Evolutionary conservation across 2,888 invertebrate genomes (phyloP), one percentile per base, ranked within the genome.

Genomic region (Caenorhabditis parvicauda): DNA sequence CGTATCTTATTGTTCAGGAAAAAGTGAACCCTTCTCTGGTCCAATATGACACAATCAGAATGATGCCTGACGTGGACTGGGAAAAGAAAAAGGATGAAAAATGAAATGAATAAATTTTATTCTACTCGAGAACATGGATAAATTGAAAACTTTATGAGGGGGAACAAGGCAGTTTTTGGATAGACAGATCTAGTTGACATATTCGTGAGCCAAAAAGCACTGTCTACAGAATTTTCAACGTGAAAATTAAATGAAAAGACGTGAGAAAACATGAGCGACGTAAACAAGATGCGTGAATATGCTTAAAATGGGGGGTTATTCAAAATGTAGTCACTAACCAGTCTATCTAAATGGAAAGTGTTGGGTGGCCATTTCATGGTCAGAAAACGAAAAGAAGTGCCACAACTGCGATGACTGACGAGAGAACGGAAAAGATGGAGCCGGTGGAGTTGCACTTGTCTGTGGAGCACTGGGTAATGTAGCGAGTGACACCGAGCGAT

Each of bases 391-490:
- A 4, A 49, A 25, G 25, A 39, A 28, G 49, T n/a, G n/a, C n/a
- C n/a, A 39, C 12, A 39, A 24, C 17, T 2, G 28, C 2, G 25
- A 49, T 9, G 19, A 21, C 3, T 17, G 49, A n/a, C 1, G 39
- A 38, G 27, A 45, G 19, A 28, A 17, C 19, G 5, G 21, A 9
- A 21, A 17, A 27, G 17, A 25, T 29, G 37, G 22, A 19, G 22
- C 14, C 5, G 25, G 63, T 52, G n/a, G 67, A 58, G 52, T 70
- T 70, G 57, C 70, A 70, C 29, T 49, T 35, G 12, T 50, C 37
- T 28, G 56, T 53, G 1, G 60, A 59, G 56, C 70, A 70, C 48
- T 71, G 71, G 27, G 65, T 49, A 49, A 59, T 56, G 24, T 56
- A 47, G n/a, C 68, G 62, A 7, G 54, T 42, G 17, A 71, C 63